These are phyloP conservation scores for Thecophora atra DNA, from an alignment of 2,888 invertebrate species.

Conservation along the genomic window DNA sequence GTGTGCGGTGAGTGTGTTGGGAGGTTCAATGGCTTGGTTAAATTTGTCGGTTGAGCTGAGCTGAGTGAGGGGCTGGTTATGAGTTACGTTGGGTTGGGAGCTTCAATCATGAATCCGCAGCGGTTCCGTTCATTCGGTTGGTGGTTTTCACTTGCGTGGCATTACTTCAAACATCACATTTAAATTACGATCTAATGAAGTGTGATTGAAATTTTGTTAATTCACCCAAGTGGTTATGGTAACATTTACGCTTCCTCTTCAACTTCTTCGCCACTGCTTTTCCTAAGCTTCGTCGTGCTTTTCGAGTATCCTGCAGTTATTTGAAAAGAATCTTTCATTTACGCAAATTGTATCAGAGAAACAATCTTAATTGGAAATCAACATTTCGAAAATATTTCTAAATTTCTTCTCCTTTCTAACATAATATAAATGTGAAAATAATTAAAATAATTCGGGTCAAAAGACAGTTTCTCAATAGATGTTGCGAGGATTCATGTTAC, in stretches of 20 bases:
- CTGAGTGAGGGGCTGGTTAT: too few relatives aligned
- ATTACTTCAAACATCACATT: constrained; percentile 34
- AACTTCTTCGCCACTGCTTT: background rate
- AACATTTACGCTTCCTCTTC: background rate
- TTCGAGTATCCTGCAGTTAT: background rate
- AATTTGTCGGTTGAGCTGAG: background rate
- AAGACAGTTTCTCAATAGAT: background rate
- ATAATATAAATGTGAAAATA: constrained; percentile 6
- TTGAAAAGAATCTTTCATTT: background rate
- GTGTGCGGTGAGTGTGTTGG: too few relatives aligned
- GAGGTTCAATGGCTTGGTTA: too few relatives aligned
- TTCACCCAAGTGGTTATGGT: constrained; percentile 52
- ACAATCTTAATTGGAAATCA: constrained; percentile 2
- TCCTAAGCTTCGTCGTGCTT: background rate
- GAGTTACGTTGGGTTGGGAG: too few relatives aligned
- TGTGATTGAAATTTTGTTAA: constrained; percentile 61
- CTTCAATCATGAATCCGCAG: too few relatives aligned
- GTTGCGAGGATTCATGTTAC: background rate
- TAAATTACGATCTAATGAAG: constrained; percentile 56
- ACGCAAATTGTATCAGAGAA: background rate
- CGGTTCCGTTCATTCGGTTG: background rate
- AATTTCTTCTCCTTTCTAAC: background rate
- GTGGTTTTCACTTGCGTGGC: background rate
- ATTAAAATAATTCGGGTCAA: constrained; percentile 13
- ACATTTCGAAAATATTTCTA: background rate